phyloP scores from a whole-genome alignment of 1,140 invertebrate species.

The Pogonomyrmex barbatus region DNA sequence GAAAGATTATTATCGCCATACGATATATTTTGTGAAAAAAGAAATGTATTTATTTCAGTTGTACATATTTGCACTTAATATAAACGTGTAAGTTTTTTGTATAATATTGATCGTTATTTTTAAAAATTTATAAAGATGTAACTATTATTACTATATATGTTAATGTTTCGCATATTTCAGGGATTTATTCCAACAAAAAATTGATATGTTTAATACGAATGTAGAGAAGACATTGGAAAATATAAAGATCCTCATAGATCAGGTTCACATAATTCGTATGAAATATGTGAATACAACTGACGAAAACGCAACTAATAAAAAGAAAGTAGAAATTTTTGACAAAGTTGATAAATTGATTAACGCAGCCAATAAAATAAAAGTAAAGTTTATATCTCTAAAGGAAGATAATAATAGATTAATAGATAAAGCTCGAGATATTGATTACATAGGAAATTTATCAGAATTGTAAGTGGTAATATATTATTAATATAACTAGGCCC shows the following conservation, averaged over 20 bases:
- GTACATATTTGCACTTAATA: constrained; percentile 78
- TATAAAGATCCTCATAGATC: constrained; percentile 55
- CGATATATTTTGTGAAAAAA: constrained; percentile 79
- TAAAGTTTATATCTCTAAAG: constrained; percentile 60
- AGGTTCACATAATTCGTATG: constrained; percentile 30
- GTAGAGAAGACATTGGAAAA: constrained; percentile 60
- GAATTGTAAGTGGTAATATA: constrained; percentile 66
- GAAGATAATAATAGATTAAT: constrained; percentile 61
- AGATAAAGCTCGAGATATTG: constrained; percentile 50
- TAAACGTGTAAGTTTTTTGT: constrained; percentile 78
- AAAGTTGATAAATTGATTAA: constrained; percentile 72
- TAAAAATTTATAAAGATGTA: constrained; percentile 18
- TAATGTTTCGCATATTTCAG: constrained; percentile 65
- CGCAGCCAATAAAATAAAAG: constrained; percentile 66
- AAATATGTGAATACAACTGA: not conserved
- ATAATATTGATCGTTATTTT: constrained; percentile 22
- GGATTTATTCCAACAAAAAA: constrained; percentile 78
- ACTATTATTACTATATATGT: not conserved
- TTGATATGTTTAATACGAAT: constrained; percentile 60
- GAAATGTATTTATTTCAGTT: constrained; percentile 76
- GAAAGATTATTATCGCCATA: constrained; percentile 74
- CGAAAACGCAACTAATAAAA: not conserved
- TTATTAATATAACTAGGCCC: not conserved
- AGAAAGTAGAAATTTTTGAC: constrained; percentile 20
- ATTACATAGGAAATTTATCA: constrained; percentile 63